Base-by-base conservation (phyloP, 1,140 invertebrate species). In the Drosophila pandora region DNA sequence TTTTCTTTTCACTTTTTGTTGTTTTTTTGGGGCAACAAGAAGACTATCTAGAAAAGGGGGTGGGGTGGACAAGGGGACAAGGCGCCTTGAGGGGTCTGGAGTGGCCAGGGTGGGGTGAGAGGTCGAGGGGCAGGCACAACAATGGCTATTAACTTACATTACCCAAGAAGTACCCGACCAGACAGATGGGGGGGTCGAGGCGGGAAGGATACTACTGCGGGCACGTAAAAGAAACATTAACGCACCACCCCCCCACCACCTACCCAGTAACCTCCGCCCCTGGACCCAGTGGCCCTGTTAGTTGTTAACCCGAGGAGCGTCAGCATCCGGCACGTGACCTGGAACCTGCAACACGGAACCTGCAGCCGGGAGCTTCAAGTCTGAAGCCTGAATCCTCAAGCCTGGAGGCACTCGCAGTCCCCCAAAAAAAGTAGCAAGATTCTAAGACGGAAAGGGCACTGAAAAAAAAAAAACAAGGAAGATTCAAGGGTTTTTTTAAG, bases 201-300 rank as follows among this genome's bases (percentile, higher is more conserved):
- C 21, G 10, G 39, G 8, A 28, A 32, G 22, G 21, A 43, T 4
- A 39, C 63, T 39, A 39, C 52, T 57, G 49, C 13, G 57, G 80
- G 67, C 82, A 85, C 82, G 82, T 85, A 85, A 85, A 85, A 85
- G 82, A 82, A 85, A 87, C 82, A 85, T 85, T 87, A 85, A 81
- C 69, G 82, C 82, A 59, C 50, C 70, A 76, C 28, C 30, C 50
- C 21, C 12, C 13, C 17, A 43, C 1, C 13, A 2, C 12, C 37
- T 39, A 4, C 21, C 43, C 12, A 41, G 41, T n/a, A 34, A 34
- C 17, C 41, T 45, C 2, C 13, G 13, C 41, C 41, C 43, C 43
- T 47, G 43, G 9, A 17, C 43, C 43, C 43, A 7, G 43, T 22
- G 17, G 43, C 17, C 43, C 41, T 58, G 63, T 62, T 85, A 79